Base-by-base conservation (phyloP, 2,113 vertebrate species). In the Elephantulus edwardii region DNA sequence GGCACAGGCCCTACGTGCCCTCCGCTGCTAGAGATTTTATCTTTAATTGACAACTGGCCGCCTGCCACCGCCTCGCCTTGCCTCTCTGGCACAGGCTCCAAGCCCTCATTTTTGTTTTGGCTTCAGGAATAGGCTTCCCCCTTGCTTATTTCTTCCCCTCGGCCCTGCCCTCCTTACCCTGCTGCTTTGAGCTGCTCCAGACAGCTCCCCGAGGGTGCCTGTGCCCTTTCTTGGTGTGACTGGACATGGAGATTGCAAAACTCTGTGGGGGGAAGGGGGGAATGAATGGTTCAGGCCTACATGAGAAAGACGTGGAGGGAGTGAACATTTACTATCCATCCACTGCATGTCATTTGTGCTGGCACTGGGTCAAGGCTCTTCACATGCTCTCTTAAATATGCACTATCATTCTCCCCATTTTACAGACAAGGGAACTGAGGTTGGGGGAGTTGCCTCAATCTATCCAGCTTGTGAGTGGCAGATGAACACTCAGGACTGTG, bases 41-140 rank as follows among this genome's bases (percentile, higher is more conserved):
- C 95, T 95, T 94, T 95, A 94, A 97, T 95, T 93, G 96, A 95
- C 94, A 93, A 50, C 95, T 97, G 97, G 97, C 95, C 81, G 75
- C 50, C 2, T 1, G 96, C 96, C 97, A 96, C n/a, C 0, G 8
- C 72, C 83, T 71, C 9, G 89, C 72, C 86, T 71, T 4, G 88
- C 83, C 78, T 89, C 52, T 28, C 42, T 38, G 83, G 80, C 71
- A 62, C 87, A 22, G 83, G 79, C 84, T 91, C 77, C 10, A 1
- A 70, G 89, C 52, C 54, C 6, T n/a, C 9, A 60, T 68, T 64
- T 86, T 84, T 81, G 71, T 66, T 66, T 2, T 26, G 1, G 14
- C 80, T 94, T 95, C 76, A 82, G 91, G 82, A 89, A 85, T n/a
- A 88, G 89, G 86, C 50, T 70, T 92, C 54, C 82, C 54, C 75